phyloP scores from a whole-genome alignment of 2,888 invertebrate species.

The Cancer borealis region DNA sequence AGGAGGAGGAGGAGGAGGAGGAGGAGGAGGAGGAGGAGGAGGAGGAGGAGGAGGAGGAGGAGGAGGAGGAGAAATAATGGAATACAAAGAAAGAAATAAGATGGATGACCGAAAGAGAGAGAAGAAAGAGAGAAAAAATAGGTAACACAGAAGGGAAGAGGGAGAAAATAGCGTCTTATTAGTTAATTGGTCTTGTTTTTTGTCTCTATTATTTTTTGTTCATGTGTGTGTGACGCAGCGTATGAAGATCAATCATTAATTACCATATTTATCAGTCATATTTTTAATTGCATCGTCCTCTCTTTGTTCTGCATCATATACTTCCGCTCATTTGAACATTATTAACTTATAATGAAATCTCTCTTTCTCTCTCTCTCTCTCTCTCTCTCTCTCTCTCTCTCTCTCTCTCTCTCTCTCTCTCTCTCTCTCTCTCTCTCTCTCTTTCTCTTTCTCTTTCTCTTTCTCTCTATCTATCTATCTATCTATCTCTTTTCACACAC shows the following conservation, averaged over 20 bases:
- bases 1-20: background rate
- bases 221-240: background rate
- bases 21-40: too few species aligned
- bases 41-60: too few species aligned
- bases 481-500: conserved; percentile 24
- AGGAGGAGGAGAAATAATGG: background rate
- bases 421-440: background rate
- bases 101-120: background rate
- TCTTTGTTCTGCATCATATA: background rate
- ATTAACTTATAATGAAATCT: background rate
- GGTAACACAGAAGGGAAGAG: background rate
- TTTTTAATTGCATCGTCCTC: background rate
- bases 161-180: background rate
- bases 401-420: conserved; percentile 30
- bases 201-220: background rate
- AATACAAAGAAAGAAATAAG: background rate
- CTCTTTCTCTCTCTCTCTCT: conserved; percentile 37
- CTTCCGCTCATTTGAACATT: background rate
- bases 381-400: conserved; percentile 8
- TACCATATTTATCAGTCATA: background rate
- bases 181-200: background rate
- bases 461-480: conserved; percentile 61
- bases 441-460: conserved; percentile 49
- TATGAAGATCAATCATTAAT: too few species aligned
- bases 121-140: background rate